Percentiles rank a stretch among this genome's conserved stretches.
phyloP scores from a whole-genome alignment of 2,888 invertebrate genomes.

The Eristalinus sepulchralis region DNA sequence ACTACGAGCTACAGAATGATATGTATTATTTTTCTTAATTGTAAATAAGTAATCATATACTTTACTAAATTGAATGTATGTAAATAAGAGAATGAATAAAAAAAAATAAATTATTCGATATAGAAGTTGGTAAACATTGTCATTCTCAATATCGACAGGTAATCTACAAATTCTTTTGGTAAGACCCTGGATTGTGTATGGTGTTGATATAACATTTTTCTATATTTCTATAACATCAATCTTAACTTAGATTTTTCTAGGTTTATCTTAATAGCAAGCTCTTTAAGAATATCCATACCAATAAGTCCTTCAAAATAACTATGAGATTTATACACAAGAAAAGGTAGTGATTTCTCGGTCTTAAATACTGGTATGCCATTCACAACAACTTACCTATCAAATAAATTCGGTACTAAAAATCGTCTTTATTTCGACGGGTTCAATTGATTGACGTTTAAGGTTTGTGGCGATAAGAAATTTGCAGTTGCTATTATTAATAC shows the following conservation, averaged over 20 bases:
- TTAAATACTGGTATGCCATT: background rate
- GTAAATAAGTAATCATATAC: too few relatives aligned
- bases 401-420: background rate
- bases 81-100: too few relatives aligned
- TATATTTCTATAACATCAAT: background rate
- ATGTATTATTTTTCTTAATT: too few relatives aligned
- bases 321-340: background rate
- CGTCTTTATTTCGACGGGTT: background rate
- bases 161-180: background rate
- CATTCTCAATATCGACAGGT: background rate
- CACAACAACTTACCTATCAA: background rate
- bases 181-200: background rate
- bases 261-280: constrained; percentile 9
- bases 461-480: background rate
- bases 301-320: constrained; percentile 17
- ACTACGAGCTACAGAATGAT: too few relatives aligned
- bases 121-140: background rate
- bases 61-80: too few relatives aligned
- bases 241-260: constrained; percentile 3
- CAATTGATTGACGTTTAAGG: background rate
- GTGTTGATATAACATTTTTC: background rate
- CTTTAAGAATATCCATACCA: constrained; percentile 5
- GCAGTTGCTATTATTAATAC: background rate
- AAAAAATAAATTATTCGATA: too few relatives aligned
- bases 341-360: background rate